Evolutionary conservation across 2,113 vertebrate species (phyloP).

Genomic region (Indicator indicator): DNA sequence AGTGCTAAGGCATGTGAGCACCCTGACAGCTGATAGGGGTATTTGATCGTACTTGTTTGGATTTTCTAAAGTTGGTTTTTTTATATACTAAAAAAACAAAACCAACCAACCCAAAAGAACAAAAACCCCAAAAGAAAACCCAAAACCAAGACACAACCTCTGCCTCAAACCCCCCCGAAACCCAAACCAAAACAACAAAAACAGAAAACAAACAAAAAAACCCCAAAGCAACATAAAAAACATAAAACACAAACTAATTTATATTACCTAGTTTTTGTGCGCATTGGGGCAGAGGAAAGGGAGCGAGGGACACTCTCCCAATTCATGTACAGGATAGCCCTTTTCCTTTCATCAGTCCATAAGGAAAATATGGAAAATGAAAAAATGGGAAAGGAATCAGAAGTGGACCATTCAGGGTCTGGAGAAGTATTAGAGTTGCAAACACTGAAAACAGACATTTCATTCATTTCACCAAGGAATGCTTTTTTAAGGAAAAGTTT

Average conservation of each 20-base stretch:
- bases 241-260: background rate
- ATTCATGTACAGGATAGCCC: background rate
- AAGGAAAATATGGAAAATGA: background rate
- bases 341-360: background rate
- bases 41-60: background rate
- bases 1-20: accelerated
- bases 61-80: too few species aligned
- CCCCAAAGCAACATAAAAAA: too few species aligned
- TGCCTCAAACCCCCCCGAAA: too few species aligned
- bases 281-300: background rate
- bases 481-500: background rate
- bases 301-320: accelerated
- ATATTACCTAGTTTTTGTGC: background rate
- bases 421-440: background rate
- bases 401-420: background rate
- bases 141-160: too few species aligned
- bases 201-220: too few species aligned
- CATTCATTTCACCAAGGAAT: background rate
- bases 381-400: background rate
- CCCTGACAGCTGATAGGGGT: background rate
- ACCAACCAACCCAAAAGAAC: too few species aligned
- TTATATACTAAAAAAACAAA: too few species aligned
- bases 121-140: too few species aligned
- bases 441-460: background rate
- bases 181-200: too few species aligned